Conservation (phyloP, 2,888 invertebrate species). For the Lottia scabra region DNA sequence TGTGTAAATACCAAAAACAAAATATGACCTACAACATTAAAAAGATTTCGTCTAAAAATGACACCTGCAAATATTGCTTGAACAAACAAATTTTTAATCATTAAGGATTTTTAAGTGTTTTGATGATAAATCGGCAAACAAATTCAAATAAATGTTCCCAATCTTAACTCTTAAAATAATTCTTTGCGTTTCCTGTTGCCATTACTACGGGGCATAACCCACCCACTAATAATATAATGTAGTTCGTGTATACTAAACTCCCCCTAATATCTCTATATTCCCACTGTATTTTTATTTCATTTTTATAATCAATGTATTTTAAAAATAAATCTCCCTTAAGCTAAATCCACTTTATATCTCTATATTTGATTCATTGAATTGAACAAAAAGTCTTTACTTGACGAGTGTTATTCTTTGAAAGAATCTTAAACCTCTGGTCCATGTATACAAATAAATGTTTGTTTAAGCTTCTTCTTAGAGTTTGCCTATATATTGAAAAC, state of each 20-base stretch:
- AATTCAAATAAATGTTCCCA: not conserved
- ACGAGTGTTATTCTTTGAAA: not conserved
- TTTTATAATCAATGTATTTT: not conserved
- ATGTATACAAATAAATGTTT: slow-evolving; percentile 4
- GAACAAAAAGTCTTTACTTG: not conserved
- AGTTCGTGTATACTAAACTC: not conserved
- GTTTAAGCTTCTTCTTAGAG: not conserved
- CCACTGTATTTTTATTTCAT: not conserved
- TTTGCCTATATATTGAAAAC: not conserved
- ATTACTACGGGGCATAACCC: not conserved
- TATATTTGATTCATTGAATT: not conserved
- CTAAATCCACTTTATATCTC: not conserved
- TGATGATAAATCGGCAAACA: not conserved
- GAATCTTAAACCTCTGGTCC: slow-evolving; percentile 2
- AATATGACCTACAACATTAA: too few species aligned
- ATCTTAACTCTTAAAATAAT: not conserved
- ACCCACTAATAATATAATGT: not conserved
- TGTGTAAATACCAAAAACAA: too few species aligned
- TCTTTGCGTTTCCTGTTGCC: not conserved
- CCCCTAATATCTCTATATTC: not conserved
- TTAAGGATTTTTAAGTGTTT: not conserved
- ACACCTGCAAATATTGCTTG: slow-evolving; percentile 1
- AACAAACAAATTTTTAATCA: not conserved
- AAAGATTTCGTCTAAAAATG: not conserved
- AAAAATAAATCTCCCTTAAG: not conserved